phyloP scores from a whole-genome alignment of 2,113 vertebrate species.

The Neotoma lepida region DNA sequence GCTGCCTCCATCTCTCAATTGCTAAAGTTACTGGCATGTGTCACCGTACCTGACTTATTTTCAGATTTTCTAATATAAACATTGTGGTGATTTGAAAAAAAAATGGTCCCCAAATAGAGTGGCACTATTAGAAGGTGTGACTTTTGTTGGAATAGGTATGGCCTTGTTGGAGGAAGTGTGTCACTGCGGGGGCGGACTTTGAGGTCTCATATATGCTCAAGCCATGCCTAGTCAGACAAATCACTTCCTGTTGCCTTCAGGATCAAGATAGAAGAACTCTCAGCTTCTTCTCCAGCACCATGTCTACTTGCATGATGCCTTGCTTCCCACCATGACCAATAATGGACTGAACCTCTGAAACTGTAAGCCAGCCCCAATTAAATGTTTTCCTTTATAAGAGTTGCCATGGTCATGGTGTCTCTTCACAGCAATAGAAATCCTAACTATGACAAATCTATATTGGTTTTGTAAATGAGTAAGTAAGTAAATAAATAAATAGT shows the following conservation, averaged over 20 bases:
- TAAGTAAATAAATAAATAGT: not conserved
- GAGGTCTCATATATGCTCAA: not conserved
- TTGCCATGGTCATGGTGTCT: not conserved
- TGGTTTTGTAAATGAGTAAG: slow-evolving; percentile 5
- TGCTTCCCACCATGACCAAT: not conserved
- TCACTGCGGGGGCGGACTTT: not conserved
- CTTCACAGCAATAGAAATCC: not conserved
- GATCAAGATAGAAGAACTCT: not conserved
- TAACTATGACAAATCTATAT: not conserved
- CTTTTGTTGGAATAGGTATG: not conserved
- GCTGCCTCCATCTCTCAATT: not conserved
- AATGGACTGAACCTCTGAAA: not conserved
- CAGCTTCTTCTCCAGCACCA: not conserved
- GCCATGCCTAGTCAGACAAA: not conserved
- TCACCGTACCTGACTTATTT: not conserved
- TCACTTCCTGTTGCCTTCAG: not conserved
- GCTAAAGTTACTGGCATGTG: not conserved
- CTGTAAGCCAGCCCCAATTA: not conserved
- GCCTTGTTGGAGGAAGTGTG: not conserved
- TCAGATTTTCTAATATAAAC: slow-evolving; percentile 13
- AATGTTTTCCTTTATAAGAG: not conserved
- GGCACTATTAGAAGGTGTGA: not conserved
- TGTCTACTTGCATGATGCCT: not conserved
- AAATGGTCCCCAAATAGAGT: not conserved
- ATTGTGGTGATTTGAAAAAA: not conserved